A percentile compares a stretch with the other conserved stretches of the same genome.
Conservation (phyloP, 2,113 vertebrate species). For the Ictalurus punctatus region DNA sequence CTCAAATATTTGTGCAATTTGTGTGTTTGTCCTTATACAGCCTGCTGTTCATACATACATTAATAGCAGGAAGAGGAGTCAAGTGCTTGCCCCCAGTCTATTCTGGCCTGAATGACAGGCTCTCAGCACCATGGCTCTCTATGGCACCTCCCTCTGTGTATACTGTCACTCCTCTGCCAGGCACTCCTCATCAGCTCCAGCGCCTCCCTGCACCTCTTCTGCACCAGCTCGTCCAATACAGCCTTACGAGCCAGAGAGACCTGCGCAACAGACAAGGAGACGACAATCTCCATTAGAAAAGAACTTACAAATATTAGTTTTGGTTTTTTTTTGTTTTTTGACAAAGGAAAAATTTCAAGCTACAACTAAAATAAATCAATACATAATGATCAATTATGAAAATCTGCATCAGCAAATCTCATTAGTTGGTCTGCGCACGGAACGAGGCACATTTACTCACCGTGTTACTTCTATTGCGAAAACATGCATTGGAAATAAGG, state of each 20-base stretch:
- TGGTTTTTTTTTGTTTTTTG: not conserved
- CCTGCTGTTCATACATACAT: slow-evolving; percentile 28
- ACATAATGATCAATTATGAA: too few relatives aligned
- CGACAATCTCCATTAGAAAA: not conserved
- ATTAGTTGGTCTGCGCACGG: too few relatives aligned
- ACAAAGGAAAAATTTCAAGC: too few relatives aligned
- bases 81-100: not conserved
- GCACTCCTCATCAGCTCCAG: slow-evolving; percentile 85
- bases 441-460: too few relatives aligned
- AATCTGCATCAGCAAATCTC: too few relatives aligned
- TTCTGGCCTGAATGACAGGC: slow-evolving; percentile 1
- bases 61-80: slow-evolving; percentile 20
- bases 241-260: slow-evolving; percentile 66
- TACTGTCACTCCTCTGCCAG: slow-evolving; percentile 95
- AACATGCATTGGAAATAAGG: too few relatives aligned
- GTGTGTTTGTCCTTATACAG: not conserved
- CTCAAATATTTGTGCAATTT: slow-evolving; percentile 42
- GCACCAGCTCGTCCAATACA: slow-evolving; percentile 62
- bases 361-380: too few relatives aligned
- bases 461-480: too few relatives aligned
- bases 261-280: slow-evolving; percentile 51
- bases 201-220: slow-evolving; percentile 86
- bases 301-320: not conserved
- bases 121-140: slow-evolving; percentile 91
- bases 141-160: slow-evolving; percentile 87